Evolutionary conservation across 2,888 invertebrate species (phyloP).

Genomic region (Cacoxenus indagator): DNA sequence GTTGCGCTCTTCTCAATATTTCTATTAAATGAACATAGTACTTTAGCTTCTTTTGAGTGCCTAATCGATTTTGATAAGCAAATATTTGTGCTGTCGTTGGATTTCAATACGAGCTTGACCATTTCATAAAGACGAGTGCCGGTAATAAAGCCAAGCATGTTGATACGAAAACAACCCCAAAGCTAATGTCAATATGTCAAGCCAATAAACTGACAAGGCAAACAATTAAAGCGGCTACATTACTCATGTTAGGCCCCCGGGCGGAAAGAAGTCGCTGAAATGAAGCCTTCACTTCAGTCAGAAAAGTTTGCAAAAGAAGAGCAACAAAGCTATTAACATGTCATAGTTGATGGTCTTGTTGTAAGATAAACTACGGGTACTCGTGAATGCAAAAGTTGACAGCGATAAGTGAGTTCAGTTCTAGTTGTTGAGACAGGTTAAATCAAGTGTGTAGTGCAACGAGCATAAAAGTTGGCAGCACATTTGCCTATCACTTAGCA

Average conservation of each 20-base stretch:
- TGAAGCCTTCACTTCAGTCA: background rate
- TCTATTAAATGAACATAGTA: too few species aligned
- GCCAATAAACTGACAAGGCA: conserved; percentile 1
- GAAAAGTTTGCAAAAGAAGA: background rate
- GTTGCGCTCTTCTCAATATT: too few species aligned
- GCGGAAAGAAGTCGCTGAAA: background rate
- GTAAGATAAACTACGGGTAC: background rate
- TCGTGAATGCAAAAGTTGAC: background rate
- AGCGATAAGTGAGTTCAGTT: too few species aligned
- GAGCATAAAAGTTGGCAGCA: background rate
- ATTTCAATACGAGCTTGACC: background rate
- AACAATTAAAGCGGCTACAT: background rate
- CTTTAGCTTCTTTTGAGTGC: too few species aligned
- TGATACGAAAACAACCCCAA: too few species aligned
- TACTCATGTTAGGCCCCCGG: too few species aligned
- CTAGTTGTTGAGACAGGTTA: background rate
- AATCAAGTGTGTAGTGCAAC: background rate
- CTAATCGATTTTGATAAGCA: conserved; percentile 1
- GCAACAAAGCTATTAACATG: background rate
- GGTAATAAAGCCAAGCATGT: background rate
- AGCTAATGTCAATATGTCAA: conserved; percentile 17
- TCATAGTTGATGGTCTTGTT: background rate
- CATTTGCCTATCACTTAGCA: background rate
- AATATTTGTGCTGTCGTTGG: conserved; percentile 10
- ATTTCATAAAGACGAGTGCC: background rate